A percentile compares a stretch with the other conserved stretches of the same genome.
phyloP scores from a whole-genome alignment of 1,140 invertebrate genomes.

The Hypothenemus hampei region DNA sequence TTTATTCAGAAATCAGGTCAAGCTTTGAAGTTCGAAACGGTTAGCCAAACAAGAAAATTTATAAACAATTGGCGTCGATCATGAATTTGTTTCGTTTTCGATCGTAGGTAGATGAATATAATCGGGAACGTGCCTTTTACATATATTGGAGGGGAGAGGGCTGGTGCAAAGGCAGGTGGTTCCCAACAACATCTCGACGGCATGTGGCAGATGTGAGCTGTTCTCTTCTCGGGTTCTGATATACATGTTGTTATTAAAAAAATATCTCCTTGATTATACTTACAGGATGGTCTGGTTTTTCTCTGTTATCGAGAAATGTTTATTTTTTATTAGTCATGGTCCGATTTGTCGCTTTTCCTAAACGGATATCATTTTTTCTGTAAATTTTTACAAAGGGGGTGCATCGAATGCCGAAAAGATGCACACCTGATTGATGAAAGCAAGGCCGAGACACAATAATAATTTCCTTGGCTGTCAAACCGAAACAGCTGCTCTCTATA shows the following conservation, averaged over 20 bases:
- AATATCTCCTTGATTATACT: slow-evolving; percentile 13
- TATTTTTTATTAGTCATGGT: too few relatives aligned
- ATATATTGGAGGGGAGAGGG: slow-evolving; percentile 5
- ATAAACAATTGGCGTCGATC: too few relatives aligned
- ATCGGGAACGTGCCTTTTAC: background rate
- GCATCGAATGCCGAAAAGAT: too few relatives aligned
- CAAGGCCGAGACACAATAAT: slow-evolving; percentile 12
- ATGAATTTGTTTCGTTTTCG: too few relatives aligned
- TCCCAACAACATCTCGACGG: slow-evolving; percentile 19
- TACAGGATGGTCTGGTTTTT: slow-evolving; percentile 17
- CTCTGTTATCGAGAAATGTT: background rate
- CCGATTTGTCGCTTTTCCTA: too few relatives aligned
- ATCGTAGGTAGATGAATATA: too few relatives aligned
- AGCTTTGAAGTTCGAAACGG: too few relatives aligned
- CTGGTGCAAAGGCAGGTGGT: slow-evolving; percentile 20
- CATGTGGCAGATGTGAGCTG: slow-evolving; percentile 26
- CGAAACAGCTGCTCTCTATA: slow-evolving; percentile 36
- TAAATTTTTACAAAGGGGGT: too few relatives aligned
- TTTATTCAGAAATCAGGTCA: too few relatives aligned
- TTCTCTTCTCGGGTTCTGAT: too few relatives aligned
- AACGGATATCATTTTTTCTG: too few relatives aligned
- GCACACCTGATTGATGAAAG: slow-evolving; percentile 17
- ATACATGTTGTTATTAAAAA: slow-evolving; percentile 11
- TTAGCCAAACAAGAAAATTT: too few relatives aligned
- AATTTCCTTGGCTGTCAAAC: slow-evolving; percentile 27